Conservation (phyloP, 2,888 invertebrate genomes). For the Urechis unicinctus region DNA sequence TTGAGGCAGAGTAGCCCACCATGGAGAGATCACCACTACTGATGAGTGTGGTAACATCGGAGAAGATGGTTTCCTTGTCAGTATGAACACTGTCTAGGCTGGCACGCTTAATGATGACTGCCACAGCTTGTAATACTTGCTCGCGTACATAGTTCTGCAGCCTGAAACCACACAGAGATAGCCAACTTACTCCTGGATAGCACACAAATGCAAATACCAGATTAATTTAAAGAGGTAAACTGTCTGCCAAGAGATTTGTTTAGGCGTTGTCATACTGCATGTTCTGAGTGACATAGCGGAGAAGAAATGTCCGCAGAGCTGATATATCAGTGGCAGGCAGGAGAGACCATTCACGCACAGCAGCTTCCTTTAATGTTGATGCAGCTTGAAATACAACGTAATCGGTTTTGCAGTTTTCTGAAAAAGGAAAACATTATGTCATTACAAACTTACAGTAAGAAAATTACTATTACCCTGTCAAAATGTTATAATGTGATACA, state of each 20-base stretch:
- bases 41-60: slow-evolving; percentile 66
- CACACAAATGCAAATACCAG: not conserved
- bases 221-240: too few relatives aligned
- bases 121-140: slow-evolving; percentile 63
- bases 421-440: slow-evolving; percentile 12
- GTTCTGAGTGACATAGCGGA: slow-evolving; percentile 62
- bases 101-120: slow-evolving; percentile 79
- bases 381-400: slow-evolving; percentile 85
- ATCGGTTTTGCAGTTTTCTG: slow-evolving; percentile 55
- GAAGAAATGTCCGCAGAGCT: slow-evolving; percentile 69
- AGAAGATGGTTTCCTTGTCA: slow-evolving; percentile 58
- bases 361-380: slow-evolving; percentile 70
- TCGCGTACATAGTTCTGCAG: slow-evolving; percentile 72
- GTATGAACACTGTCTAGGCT: slow-evolving; percentile 58
- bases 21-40: slow-evolving; percentile 62
- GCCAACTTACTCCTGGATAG: not conserved
- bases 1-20: slow-evolving; percentile 48
- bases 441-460: not conserved
- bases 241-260: too few relatives aligned
- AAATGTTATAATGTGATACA: too few relatives aligned
- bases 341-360: slow-evolving; percentile 77
- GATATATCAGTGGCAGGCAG: slow-evolving; percentile 65
- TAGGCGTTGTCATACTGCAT: slow-evolving; percentile 5
- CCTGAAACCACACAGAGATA: slow-evolving; percentile 21
- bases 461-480: not conserved